Conservation (phyloP, 2,113 vertebrate genomes). For the Orthonyx spaldingii region DNA sequence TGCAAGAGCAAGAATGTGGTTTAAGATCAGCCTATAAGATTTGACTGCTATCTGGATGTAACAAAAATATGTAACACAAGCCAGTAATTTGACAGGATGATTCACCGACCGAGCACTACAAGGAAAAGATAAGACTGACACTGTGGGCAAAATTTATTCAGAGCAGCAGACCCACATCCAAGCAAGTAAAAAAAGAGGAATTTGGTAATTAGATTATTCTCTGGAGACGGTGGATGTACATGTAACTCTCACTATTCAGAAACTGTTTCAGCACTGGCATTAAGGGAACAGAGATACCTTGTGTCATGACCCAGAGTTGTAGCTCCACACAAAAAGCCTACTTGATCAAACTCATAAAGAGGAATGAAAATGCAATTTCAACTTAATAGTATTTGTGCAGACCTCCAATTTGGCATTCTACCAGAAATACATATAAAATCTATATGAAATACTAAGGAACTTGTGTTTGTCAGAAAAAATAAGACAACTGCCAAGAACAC, state of each 20-base stretch:
- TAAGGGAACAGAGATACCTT: neutral
- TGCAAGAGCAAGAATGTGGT: neutral
- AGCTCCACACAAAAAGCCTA: neutral
- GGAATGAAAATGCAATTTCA: neutral
- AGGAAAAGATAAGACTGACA: neutral
- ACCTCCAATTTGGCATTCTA: neutral
- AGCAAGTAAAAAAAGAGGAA: neutral
- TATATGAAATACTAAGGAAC: neutral
- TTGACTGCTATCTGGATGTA: neutral
- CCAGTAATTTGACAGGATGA: neutral
- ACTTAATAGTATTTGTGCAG: neutral
- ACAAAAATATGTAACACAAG: neutral
- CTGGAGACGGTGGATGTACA: neutral
- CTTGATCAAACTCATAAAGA: neutral
- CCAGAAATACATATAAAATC: neutral
- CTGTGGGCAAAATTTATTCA: neutral
- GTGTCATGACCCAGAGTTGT: neutral
- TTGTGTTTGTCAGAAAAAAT: neutral
- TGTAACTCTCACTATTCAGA: neutral
- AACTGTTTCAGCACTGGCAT: neutral
- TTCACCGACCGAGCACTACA: neutral
- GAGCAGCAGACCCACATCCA: neutral
- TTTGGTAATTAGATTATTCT: neutral
- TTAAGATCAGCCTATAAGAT: neutral
- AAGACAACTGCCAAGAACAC: neutral